These are phyloP conservation scores for Phenganax stokvisi DNA, from an alignment of 92 coral and sea anemone genomes.

Conservation along the genomic window DNA sequence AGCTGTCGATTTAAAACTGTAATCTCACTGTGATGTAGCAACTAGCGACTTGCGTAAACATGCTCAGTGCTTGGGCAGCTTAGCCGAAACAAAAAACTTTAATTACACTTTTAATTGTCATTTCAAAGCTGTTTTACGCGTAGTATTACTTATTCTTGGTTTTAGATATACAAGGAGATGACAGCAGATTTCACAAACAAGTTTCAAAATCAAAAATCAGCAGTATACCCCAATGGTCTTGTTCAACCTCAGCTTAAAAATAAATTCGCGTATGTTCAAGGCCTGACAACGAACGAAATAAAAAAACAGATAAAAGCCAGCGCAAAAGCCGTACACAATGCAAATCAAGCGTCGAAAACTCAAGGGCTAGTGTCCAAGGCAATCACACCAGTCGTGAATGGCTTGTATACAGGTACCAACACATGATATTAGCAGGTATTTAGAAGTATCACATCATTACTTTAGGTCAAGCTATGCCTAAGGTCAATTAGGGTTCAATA, in stretches of 20 bases:
- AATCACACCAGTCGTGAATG: constrained; percentile 9
- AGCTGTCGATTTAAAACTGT: no score
- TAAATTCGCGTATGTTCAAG: constrained; percentile 33
- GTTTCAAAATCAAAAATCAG: constrained; percentile 17
- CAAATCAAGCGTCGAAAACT: background rate
- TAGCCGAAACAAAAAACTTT: no score
- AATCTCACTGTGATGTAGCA: no score
- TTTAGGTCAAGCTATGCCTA: background rate
- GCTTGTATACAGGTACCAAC: constrained; percentile 13
- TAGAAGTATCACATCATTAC: background rate
- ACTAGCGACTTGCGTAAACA: no score
- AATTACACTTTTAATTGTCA: no score
- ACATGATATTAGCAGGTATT: no score
- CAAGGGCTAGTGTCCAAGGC: background rate
- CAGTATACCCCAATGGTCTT: background rate
- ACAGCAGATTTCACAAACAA: constrained; percentile 10
- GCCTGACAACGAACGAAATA: background rate
- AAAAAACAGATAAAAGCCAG: constrained; percentile 2
- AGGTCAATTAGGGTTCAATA: no score
- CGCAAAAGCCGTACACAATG: constrained; percentile 6
- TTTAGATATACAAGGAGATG: constrained; percentile 31
- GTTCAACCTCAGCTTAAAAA: constrained; percentile 8
- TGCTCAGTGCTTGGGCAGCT: no score
- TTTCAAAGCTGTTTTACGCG: background rate
- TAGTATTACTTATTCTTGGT: background rate